Evolutionary conservation across 2,888 invertebrate genomes (phyloP).

Genomic region (Timema cristinae): DNA sequence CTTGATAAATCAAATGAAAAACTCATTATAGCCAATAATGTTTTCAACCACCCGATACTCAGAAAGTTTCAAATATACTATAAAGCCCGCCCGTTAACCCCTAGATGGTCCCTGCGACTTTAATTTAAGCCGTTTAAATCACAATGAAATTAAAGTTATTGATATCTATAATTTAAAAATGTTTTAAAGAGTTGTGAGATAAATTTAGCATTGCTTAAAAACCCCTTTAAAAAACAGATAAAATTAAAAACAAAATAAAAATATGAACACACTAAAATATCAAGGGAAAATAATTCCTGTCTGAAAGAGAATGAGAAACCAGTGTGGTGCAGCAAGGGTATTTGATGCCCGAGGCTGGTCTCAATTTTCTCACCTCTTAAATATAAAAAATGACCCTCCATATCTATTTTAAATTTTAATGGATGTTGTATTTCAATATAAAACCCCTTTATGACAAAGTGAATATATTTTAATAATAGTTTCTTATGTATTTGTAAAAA

Average conservation of each 20-base stretch:
- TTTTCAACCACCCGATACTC: neutral
- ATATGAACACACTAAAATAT: no score
- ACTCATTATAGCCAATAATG: neutral
- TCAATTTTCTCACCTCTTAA: neutral
- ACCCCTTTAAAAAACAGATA: neutral
- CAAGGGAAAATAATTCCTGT: no score
- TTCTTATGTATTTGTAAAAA: neutral
- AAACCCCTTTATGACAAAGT: neutral
- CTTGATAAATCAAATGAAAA: neutral
- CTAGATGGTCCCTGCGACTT: neutral
- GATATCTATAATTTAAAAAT: neutral
- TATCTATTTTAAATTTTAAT: neutral
- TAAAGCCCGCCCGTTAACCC: neutral
- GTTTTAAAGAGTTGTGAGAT: neutral
- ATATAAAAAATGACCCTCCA: neutral
- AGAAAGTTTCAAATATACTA: no score
- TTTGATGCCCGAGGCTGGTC: no score
- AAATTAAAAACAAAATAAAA: neutral
- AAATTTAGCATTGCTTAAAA: neutral
- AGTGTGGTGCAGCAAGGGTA: no score
- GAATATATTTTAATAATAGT: neutral
- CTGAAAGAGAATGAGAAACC: no score
- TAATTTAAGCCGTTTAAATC: neutral
- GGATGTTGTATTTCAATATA: neutral
- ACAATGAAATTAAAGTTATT: no score